Conservation (phyloP, 2,113 vertebrate genomes). For the Bujurquina vittata region DNA sequence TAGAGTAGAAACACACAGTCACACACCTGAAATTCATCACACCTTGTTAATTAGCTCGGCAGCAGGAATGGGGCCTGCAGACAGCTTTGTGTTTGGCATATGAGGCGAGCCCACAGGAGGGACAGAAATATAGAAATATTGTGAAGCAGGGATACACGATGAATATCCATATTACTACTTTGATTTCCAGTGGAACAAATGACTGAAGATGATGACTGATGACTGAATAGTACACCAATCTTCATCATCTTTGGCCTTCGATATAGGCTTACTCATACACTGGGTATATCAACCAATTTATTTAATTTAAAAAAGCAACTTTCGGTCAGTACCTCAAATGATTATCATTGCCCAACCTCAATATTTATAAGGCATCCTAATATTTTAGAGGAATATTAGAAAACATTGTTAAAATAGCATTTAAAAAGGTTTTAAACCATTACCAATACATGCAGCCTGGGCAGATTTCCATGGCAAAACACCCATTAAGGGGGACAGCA, state of each 20-base stretch:
- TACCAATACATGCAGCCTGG: background rate
- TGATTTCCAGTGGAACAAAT: background rate
- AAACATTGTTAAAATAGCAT: background rate
- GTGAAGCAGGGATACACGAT: background rate
- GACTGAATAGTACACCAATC: background rate
- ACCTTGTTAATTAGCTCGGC: conserved; percentile 76
- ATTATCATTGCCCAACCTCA: background rate
- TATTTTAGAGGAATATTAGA: background rate
- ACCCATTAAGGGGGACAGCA: background rate
- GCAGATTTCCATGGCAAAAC: conserved; percentile 15
- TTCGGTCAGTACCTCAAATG: background rate
- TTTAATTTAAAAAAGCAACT: background rate
- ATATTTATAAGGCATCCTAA: background rate
- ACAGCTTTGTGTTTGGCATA: conserved; percentile 45
- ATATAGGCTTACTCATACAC: background rate
- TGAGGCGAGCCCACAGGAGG: background rate
- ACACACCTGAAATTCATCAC: conserved; percentile 32
- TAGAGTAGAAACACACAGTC: background rate
- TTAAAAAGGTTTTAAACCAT: background rate
- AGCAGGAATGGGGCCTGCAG: conserved; percentile 38
- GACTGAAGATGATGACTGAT: background rate
- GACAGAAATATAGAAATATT: background rate
- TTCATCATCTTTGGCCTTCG: background rate
- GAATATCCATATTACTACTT: background rate
- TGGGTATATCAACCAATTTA: background rate